These are phyloP conservation scores for Nothura maculosa DNA, from an alignment of 2,797 vertebrate genomes.

Conservation along the genomic window DNA sequence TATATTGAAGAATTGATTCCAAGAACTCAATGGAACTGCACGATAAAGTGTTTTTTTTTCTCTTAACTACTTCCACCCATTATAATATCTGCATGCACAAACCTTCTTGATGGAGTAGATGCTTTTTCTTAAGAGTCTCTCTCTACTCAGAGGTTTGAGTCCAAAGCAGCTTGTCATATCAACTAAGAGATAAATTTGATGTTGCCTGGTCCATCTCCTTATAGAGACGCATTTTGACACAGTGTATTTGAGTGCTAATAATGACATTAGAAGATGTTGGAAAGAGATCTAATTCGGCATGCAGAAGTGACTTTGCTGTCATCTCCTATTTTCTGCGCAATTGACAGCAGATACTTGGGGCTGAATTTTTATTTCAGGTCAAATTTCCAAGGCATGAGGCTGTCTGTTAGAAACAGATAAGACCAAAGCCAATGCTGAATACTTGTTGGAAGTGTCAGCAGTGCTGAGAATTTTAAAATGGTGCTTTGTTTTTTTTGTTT, in stretches of 20 bases:
- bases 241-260: conserved; percentile 88
- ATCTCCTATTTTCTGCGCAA: conserved; percentile 87
- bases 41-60: not conserved
- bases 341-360: conserved; percentile 86
- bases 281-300: conserved; percentile 87
- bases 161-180: conserved; percentile 78
- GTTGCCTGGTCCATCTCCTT: conserved; percentile 78
- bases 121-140: conserved; percentile 31
- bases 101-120: conserved; percentile 19
- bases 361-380: conserved; percentile 86
- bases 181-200: conserved; percentile 75
- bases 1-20: not conserved
- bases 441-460: conserved; percentile 81
- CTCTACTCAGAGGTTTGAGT: conserved; percentile 58
- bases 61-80: not conserved
- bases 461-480: conserved; percentile 77
- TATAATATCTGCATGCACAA: not conserved
- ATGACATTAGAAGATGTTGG: conserved; percentile 88
- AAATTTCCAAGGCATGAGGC: conserved; percentile 80
- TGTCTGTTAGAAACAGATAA: conserved; percentile 86
- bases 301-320: conserved; percentile 86
- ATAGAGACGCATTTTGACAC: conserved; percentile 83
- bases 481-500: conserved; percentile 78
- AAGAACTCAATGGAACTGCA: not conserved
- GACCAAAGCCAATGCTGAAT: conserved; percentile 80